These are phyloP conservation scores for Octonoba sinensis DNA, from an alignment of 2,888 invertebrate species.

Conservation along the genomic window DNA sequence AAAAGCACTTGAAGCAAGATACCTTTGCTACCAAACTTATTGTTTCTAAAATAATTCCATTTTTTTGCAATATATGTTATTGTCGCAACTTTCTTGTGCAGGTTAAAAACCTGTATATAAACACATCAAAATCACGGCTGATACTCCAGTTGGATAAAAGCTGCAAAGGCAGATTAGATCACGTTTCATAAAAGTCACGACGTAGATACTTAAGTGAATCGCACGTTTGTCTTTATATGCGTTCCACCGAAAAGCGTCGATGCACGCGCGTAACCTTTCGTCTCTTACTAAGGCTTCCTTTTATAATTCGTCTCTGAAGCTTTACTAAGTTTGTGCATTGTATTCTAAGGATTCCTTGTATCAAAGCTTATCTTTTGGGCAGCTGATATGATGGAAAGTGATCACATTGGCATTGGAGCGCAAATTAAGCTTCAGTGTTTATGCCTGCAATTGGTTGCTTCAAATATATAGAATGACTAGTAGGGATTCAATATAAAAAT, in stretches of 20 bases:
- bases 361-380: conserved; percentile 7
- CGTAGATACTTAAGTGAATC: conserved; percentile 51
- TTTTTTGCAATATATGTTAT: too few relatives aligned
- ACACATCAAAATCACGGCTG: conserved; percentile 4
- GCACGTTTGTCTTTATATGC: conserved; percentile 58
- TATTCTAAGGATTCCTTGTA: conserved; percentile 47
- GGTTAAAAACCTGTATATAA: too few relatives aligned
- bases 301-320: conserved; percentile 59
- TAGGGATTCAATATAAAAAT: not conserved
- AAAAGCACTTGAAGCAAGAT: not conserved
- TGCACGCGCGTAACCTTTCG: conserved; percentile 39
- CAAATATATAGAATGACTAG: too few relatives aligned
- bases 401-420: not conserved
- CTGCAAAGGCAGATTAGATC: conserved; percentile 46
- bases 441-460: too few relatives aligned
- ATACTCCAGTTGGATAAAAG: conserved; percentile 33
- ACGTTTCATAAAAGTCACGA: conserved; percentile 55
- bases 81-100: too few relatives aligned
- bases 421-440: too few relatives aligned
- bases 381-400: too few relatives aligned
- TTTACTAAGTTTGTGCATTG: conserved; percentile 50
- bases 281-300: conserved; percentile 48
- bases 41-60: too few relatives aligned
- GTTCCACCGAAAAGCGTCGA: conserved; percentile 45
- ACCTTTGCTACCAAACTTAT: not conserved